Evolutionary conservation across 35 echinoderm and acorn worm species (phyloP), one percentile per base, ranked within the genome.

Genomic region (Apostichopus japonicus): DNA sequence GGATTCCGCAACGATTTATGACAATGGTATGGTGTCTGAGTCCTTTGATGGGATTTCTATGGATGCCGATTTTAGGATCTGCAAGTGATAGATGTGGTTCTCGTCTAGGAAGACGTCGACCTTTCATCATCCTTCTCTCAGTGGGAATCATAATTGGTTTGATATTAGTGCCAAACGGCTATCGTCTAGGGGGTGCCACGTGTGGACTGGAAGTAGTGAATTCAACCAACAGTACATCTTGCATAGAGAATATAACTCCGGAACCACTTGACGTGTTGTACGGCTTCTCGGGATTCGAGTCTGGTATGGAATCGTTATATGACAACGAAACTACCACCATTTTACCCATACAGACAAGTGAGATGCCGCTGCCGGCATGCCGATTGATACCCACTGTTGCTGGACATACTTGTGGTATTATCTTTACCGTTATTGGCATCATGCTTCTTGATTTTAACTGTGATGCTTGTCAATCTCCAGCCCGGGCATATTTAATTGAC

Each of bases 21-120:
- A 99, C 95, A 5, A 90, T 99, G 91, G 93, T 99, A 0, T 99
- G 97, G 97, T 99, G 97, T 71, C 94, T 99, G 5, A 99, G 97
- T 57, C 97, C 97, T 1, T 19, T 95, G 56, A 22, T 99, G 23
- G 97, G 97, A 23, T 96, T 99, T 70, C 90, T 99, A 79, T 75
- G 89, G 67, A 99, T 96, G 95, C 97, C 97, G 0, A 65, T 99
- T 56, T 82, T 99, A 23, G 97, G 97, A 11, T 96, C 97, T 16
- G 97, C 95, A 1, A 99, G 97, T 84, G 97, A 99, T 92, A 79
- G 97, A 56, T 99, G 97, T 91, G 73, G 65, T 2, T 99, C 97
- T 5, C 76, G 84, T 25, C 72, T 96, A 8, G 97, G 97, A n/a
- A 91, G 97, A 13, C 87, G 97, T 56, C 86, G 97, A 16, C 97